phyloP scores from a whole-genome alignment of 2,113 vertebrate genomes.

The Chloebia gouldiae region DNA sequence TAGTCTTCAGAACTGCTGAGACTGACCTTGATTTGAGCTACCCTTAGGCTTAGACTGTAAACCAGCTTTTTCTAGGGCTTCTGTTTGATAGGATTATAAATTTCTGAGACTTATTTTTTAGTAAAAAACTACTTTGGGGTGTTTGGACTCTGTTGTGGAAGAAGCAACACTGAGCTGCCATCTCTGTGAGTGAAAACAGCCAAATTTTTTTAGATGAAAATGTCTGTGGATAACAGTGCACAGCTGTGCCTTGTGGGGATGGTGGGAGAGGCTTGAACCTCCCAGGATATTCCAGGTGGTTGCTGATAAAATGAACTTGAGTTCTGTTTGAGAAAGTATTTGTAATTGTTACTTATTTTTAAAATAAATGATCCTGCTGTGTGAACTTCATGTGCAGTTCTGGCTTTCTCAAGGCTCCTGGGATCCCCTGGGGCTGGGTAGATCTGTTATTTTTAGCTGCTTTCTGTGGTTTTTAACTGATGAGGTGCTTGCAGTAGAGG shows the following conservation, averaged over 20 bases:
- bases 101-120: background rate
- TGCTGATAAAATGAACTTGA: background rate
- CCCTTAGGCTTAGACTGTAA: background rate
- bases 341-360: slow-evolving; percentile 42
- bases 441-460: background rate
- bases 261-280: background rate
- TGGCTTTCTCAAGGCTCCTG: background rate
- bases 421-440: background rate
- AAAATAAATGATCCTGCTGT: slow-evolving; percentile 65
- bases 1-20: background rate
- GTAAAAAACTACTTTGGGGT: background rate
- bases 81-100: background rate
- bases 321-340: slow-evolving; percentile 1
- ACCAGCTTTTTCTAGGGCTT: background rate
- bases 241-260: background rate
- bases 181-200: background rate
- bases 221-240: background rate
- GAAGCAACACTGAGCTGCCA: background rate
- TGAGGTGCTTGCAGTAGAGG: background rate
- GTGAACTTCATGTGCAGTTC: background rate
- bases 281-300: background rate
- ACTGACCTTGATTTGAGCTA: background rate
- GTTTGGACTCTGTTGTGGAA: background rate
- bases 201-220: background rate
- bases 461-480: background rate